A percentile compares a stretch with the other conserved stretches of the same genome.
Evolutionary conservation across 1,140 invertebrate species (phyloP).

Genomic region (Physella acuta): DNA sequence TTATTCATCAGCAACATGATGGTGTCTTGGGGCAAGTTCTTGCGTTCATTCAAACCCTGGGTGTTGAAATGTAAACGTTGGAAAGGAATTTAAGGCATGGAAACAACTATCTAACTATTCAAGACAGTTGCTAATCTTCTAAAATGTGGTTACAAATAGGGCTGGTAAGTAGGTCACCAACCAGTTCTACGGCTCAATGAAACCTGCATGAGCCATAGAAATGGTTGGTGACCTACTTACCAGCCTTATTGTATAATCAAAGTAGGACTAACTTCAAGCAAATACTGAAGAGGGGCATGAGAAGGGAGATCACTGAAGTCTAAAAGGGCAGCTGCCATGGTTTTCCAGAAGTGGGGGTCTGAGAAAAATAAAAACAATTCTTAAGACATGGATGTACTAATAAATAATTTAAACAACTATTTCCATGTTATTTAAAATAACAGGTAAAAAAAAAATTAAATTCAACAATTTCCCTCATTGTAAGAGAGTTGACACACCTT

Average conservation of each 20-base stretch:
- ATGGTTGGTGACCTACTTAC: too few species aligned
- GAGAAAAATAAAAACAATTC: conserved; percentile 26
- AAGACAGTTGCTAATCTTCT: too few species aligned
- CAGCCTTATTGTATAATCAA: too few species aligned
- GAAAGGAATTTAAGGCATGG: too few species aligned
- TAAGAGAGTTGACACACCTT: conserved; percentile 41
- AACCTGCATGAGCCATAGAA: too few species aligned
- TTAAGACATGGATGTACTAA: not conserved
- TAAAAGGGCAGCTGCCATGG: conserved; percentile 86
- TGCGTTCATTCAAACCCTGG: conserved; percentile 82
- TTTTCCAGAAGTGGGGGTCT: conserved; percentile 85
- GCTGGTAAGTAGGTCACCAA: too few species aligned
- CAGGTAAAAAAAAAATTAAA: not conserved
- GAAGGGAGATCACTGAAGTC: conserved; percentile 97
- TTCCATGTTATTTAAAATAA: not conserved
- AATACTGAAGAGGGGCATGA: conserved; percentile 85
- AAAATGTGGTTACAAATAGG: too few species aligned
- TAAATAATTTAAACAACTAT: not conserved
- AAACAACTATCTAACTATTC: too few species aligned
- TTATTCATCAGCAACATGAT: conserved; percentile 73
- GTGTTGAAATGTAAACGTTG: too few species aligned
- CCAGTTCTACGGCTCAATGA: too few species aligned
- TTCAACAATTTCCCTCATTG: not conserved
- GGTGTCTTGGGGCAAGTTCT: conserved; percentile 78
- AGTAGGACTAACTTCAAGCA: conserved; percentile 82